These are phyloP conservation scores for Zonitis immaculata DNA, from an alignment of 2,888 invertebrate genomes.

Conservation along the genomic window DNA sequence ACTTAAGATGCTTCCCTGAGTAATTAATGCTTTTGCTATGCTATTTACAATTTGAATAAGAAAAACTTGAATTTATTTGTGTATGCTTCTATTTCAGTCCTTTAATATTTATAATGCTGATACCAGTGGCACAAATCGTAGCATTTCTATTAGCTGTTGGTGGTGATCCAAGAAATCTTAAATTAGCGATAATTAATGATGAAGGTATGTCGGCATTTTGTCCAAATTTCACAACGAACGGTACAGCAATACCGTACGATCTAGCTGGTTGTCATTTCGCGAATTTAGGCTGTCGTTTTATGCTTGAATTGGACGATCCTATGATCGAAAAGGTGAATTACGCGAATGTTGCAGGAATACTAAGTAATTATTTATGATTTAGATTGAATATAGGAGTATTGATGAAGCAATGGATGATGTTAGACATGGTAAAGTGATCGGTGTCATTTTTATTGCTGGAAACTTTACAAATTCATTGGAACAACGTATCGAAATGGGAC, in stretches of 20 bases:
- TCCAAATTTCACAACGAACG: conserved; percentile 28
- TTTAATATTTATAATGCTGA: conserved; percentile 72
- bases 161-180: conserved; percentile 66
- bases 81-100: too few species aligned
- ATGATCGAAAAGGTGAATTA: conserved; percentile 51
- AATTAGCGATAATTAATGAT: conserved; percentile 73
- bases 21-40: too few species aligned
- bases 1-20: too few species aligned
- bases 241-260: conserved; percentile 45
- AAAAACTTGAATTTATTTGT: too few species aligned
- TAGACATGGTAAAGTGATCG: conserved; percentile 54
- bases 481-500: conserved; percentile 55
- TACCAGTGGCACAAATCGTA: conserved; percentile 75
- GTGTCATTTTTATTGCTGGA: conserved; percentile 62
- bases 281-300: conserved; percentile 60
- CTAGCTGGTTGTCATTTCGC: conserved; percentile 52
- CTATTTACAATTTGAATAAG: too few species aligned
- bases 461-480: conserved; percentile 69
- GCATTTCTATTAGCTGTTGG: conserved; percentile 80
- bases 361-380: neutral
- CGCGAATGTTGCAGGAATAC: neutral
- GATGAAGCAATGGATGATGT: conserved; percentile 55
- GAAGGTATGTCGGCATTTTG: conserved; percentile 53
- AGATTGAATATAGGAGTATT: conserved; percentile 53
- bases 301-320: conserved; percentile 55